Conservation (phyloP, 2,888 invertebrate species). For the Cremastobaeus sp. region DNA sequence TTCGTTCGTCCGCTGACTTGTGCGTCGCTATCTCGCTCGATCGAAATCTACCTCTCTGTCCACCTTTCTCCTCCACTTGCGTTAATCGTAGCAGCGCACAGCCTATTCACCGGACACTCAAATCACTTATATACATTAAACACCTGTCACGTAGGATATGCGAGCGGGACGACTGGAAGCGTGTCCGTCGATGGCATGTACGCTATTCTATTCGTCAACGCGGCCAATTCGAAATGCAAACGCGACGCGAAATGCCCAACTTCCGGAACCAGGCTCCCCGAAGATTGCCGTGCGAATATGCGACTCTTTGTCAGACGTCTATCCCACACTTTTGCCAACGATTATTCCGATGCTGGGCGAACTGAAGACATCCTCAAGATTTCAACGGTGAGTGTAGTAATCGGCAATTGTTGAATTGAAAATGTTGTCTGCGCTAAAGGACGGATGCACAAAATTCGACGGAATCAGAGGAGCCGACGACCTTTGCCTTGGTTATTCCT, state of each 20-base stretch:
- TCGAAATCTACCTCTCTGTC: slow-evolving; percentile 16
- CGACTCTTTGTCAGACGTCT: too few species aligned
- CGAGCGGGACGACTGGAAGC: slow-evolving; percentile 27
- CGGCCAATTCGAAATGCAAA: neutral
- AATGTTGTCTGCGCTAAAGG: too few species aligned
- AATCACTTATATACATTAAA: slow-evolving; percentile 49
- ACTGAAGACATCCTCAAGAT: too few species aligned
- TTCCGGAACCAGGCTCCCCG: slow-evolving; percentile 24
- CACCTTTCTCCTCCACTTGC: slow-evolving; percentile 23
- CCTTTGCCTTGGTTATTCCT: slow-evolving; percentile 3
- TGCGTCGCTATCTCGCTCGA: slow-evolving; percentile 21
- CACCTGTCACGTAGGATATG: slow-evolving; percentile 58
- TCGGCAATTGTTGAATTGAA: too few species aligned
- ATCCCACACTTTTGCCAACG: too few species aligned
- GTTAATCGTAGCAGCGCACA: slow-evolving; percentile 25
- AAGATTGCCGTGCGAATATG: slow-evolving; percentile 1
- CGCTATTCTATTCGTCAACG: slow-evolving; percentile 3
- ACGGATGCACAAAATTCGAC: slow-evolving; percentile 46
- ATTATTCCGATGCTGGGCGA: too few species aligned
- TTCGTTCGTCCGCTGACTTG: slow-evolving; percentile 19
- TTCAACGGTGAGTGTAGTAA: too few species aligned
- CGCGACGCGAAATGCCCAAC: neutral
- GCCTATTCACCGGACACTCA: slow-evolving; percentile 39
- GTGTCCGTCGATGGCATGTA: slow-evolving; percentile 37
- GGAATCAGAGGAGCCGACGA: slow-evolving; percentile 29